Percentiles rank a stretch among this genome's conserved stretches.
Evolutionary conservation across 37 sponge, comb jelly and placozoan species (phyloP).

Genomic region (Aphrocallistes beatrix): DNA sequence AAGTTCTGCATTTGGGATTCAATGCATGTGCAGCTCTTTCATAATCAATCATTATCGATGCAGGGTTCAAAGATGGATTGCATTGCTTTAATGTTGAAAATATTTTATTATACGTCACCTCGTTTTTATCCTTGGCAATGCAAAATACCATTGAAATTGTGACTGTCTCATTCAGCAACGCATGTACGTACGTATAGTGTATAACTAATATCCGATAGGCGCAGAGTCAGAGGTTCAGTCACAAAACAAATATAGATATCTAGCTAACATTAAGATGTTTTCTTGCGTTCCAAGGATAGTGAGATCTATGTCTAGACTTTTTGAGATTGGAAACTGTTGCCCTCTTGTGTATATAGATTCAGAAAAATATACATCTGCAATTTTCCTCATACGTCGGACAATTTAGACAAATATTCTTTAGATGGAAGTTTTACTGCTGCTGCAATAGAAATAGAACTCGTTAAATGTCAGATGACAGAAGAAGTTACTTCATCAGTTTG

Average conservation of each 20-base stretch:
- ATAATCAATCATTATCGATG: not conserved
- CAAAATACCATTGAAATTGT: not conserved
- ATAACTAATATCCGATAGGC: not conserved
- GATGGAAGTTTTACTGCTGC: not conserved
- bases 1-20: not conserved
- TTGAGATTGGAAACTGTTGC: not conserved
- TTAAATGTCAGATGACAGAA: not conserved
- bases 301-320: not conserved
- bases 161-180: not conserved
- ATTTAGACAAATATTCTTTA: not conserved
- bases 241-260: not conserved
- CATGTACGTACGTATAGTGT: not conserved
- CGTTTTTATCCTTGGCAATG: slow-evolving; percentile 13
- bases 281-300: not conserved
- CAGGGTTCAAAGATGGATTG: slow-evolving; percentile 15
- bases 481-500: too few relatives aligned
- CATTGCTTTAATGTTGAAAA: not conserved
- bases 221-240: not conserved
- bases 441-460: not conserved
- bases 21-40: not conserved
- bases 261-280: not conserved
- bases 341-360: not conserved
- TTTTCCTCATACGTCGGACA: not conserved
- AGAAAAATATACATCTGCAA: not conserved
- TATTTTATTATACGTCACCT: slow-evolving; percentile 15